phyloP scores from a whole-genome alignment of 2,113 vertebrate genomes.

The Spea bombifrons region DNA sequence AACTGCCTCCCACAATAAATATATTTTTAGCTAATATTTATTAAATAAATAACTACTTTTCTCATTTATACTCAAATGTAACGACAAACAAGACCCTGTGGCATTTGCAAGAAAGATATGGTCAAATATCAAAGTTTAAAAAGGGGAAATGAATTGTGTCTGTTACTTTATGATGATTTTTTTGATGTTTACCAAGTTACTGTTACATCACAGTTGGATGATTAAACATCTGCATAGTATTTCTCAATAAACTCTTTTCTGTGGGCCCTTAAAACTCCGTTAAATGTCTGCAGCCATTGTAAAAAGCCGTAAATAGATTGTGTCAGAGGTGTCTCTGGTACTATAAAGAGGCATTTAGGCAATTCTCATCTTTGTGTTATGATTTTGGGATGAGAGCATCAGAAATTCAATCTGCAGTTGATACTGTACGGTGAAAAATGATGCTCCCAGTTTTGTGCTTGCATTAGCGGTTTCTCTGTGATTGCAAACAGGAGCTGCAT shows the following conservation, averaged over 20 bases:
- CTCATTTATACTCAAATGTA: too few species aligned
- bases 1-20: too few species aligned
- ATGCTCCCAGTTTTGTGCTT: constrained; percentile 11
- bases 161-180: background rate
- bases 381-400: constrained; percentile 1
- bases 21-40: too few species aligned
- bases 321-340: background rate
- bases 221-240: constrained; percentile 5
- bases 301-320: background rate
- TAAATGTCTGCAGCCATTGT: background rate
- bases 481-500: background rate
- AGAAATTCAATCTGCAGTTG: background rate
- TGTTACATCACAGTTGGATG: constrained; percentile 1
- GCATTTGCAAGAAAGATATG: too few species aligned
- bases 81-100: too few species aligned
- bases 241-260: constrained; percentile 1
- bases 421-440: background rate
- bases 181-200: constrained; percentile 20
- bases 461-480: background rate
- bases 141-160: too few species aligned
- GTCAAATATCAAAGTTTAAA: too few species aligned
- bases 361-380: constrained; percentile 21
- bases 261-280: background rate
- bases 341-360: constrained; percentile 16
- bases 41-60: too few species aligned